Conservation (phyloP, 2,113 vertebrate species). For the Tetrax tetrax region DNA sequence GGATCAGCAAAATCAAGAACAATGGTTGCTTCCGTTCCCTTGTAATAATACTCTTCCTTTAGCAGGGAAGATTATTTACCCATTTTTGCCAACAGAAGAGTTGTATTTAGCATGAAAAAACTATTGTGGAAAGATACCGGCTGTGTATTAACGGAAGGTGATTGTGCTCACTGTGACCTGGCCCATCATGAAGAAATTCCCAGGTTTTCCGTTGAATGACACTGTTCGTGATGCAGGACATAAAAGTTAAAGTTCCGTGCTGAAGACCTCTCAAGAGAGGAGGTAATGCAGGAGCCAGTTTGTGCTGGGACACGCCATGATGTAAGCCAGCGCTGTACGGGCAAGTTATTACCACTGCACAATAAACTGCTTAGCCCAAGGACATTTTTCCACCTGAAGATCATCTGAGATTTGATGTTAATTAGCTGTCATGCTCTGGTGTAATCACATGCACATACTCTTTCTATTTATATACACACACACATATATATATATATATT, state of each 20-base stretch:
- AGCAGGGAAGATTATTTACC: background rate
- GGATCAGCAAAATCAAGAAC: background rate
- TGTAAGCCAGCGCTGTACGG: accelerated
- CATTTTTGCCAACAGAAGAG: background rate
- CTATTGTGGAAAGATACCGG: background rate
- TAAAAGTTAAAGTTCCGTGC: background rate
- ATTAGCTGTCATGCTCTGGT: background rate
- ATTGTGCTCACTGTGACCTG: background rate
- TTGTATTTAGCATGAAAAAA: background rate
- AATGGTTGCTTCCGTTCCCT: background rate
- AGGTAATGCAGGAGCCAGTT: background rate
- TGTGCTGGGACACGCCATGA: background rate
- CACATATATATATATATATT: no score
- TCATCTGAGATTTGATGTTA: background rate
- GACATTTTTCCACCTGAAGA: background rate
- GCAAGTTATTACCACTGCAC: background rate
- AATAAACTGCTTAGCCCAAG: no score
- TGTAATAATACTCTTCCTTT: background rate
- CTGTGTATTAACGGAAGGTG: background rate
- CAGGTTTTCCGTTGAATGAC: background rate
- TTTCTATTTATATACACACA: background rate
- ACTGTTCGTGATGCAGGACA: background rate
- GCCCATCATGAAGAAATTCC: background rate
- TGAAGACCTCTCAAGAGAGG: background rate
- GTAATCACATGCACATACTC: background rate